Evolutionary conservation across 2,113 vertebrate genomes (phyloP), one percentile per base, ranked within the genome.

Genomic region (Colaptes auratus): DNA sequence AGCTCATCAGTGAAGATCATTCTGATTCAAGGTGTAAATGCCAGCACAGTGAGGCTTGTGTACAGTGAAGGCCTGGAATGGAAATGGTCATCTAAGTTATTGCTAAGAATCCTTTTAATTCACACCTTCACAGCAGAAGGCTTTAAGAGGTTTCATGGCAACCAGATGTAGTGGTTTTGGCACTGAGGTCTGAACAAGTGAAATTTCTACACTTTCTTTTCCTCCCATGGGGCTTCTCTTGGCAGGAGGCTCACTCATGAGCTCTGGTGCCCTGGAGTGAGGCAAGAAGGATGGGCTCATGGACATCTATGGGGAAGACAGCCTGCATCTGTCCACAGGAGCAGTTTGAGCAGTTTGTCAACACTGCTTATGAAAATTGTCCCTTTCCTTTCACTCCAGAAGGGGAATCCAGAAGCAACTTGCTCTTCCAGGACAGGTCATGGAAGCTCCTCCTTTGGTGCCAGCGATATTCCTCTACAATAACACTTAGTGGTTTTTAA

Each of bases 71-170:
- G 39, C 39, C 39, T 39, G 39, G 10, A 39, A 39, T 39, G 39
- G 39, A 39, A 39, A 39, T 39, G 39, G 39, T 39, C 39, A 39
- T 39, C 39, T 39, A 39, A 39, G 39, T 39, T 81, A 18, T 80
- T 5, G 2, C 28, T 70, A 25, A 33, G n/a, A 64, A 75, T 78
- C 14, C 25, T 64, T 83, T 42, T 44, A 48, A 61, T 83, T 52
- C 0, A 0, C 20, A 64, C 23, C 15, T 36, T 80, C 6, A 64
- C 52, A 92, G 72, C 75, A 73, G 42, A 77, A 61, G 65, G 4
- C n/a, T 86, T 89, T 86, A 48, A 35, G 86, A 82, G 35, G 14
- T 75, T 80, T 79, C 50, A 36, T 79, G 64, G 74, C 60, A 56
- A 16, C 33, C 46, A 85, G 46, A 69, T 55, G 35, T 24, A 87